These are phyloP conservation scores for Xiphorhynchus erythropygius DNA, from an alignment of 2,797 vertebrate genomes.

Conservation along the genomic window DNA sequence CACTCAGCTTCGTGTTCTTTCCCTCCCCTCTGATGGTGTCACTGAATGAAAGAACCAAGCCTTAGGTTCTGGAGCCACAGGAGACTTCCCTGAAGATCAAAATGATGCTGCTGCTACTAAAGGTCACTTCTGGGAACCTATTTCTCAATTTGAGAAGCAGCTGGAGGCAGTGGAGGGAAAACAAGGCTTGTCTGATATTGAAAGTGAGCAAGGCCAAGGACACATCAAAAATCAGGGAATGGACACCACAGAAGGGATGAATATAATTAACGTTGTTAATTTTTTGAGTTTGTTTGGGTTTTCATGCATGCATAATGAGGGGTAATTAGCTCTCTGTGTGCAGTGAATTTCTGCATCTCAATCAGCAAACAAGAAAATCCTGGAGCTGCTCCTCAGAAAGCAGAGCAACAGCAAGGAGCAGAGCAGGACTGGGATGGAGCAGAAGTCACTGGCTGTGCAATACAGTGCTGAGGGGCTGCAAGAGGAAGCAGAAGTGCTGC, in stretches of 20 bases:
- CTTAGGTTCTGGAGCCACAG: neutral
- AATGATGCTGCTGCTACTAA: neutral
- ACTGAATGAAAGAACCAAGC: neutral
- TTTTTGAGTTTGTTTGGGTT: neutral
- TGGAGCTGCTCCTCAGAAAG: neutral
- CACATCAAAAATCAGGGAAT: neutral
- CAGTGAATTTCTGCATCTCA: neutral
- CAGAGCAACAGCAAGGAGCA: neutral
- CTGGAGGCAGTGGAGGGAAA: neutral
- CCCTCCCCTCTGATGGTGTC: neutral
- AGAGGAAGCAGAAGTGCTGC: neutral
- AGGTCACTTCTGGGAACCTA: constrained; percentile 20
- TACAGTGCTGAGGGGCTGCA: neutral
- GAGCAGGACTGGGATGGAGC: neutral
- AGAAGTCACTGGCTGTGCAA: neutral
- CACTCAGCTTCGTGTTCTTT: neutral
- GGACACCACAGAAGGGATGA: neutral
- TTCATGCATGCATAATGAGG: neutral
- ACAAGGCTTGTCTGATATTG: neutral
- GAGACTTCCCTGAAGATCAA: constrained; percentile 5
- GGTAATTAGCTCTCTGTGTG: neutral
- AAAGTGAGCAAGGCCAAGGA: neutral
- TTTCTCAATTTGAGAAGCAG: constrained; percentile 3
- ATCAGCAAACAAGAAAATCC: neutral
- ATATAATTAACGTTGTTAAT: neutral